phyloP scores from a whole-genome alignment of 1,140 invertebrate species.

The Drosophila mojavensis region DNA sequence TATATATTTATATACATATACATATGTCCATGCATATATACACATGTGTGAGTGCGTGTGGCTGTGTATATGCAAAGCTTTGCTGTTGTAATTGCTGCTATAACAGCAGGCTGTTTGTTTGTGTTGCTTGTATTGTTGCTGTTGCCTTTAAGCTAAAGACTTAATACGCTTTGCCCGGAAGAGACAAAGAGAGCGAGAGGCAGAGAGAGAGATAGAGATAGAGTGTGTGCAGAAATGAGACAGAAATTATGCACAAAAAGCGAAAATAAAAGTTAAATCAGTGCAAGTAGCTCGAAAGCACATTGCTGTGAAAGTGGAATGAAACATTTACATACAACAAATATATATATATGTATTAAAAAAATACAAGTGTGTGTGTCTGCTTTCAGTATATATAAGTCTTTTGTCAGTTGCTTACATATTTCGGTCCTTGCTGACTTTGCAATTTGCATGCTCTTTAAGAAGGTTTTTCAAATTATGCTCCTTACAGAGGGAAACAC shows the following conservation, averaged over 20 bases:
- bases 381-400: conserved; percentile 11
- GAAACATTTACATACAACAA: conserved; percentile 18
- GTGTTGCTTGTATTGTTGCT: conserved; percentile 49
- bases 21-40: neutral
- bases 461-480: conserved; percentile 52
- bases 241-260: conserved; percentile 54
- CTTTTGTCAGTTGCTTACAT: conserved; percentile 46
- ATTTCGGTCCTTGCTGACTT: conserved; percentile 39
- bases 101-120: conserved; percentile 54
- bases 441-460: conserved; percentile 53
- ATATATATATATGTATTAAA: neutral
- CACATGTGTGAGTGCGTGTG: conserved; percentile 18
- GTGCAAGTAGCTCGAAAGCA: conserved; percentile 46
- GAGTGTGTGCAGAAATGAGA: neutral
- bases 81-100: conserved; percentile 68
- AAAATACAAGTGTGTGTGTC: neutral
- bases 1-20: neutral
- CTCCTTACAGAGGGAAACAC: conserved; percentile 18
- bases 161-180: conserved; percentile 66
- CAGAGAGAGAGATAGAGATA: neutral
- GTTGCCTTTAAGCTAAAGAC: conserved; percentile 73
- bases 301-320: conserved; percentile 43
- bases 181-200: conserved; percentile 13
- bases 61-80: conserved; percentile 35
- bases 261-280: conserved; percentile 56